Evolutionary conservation across 1,140 invertebrate species (phyloP).

Genomic region (Steinernema feltiae): DNA sequence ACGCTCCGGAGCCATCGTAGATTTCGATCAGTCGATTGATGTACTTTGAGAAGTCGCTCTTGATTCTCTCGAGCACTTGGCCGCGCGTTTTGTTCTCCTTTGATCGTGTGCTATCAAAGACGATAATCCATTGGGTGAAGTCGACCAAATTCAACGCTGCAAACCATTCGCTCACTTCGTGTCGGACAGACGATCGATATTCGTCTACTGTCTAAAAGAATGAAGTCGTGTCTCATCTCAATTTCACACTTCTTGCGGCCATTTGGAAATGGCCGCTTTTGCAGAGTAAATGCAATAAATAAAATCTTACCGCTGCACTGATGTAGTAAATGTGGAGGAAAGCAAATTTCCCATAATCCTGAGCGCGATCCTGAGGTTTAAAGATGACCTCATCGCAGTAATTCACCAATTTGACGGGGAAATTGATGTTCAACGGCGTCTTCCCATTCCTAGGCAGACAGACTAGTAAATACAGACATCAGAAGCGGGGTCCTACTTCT

Average conservation of each 20-base stretch:
- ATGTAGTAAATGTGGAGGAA: slow-evolving; percentile 54
- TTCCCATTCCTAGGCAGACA: slow-evolving; percentile 38
- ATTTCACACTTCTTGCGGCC: no score
- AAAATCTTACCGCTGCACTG: slow-evolving; percentile 28
- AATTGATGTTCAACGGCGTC: slow-evolving; percentile 15
- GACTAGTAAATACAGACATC: neutral
- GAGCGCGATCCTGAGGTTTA: neutral
- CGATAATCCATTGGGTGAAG: slow-evolving; percentile 47
- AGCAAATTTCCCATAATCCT: slow-evolving; percentile 32
- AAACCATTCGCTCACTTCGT: slow-evolving; percentile 51
- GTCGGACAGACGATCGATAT: slow-evolving; percentile 44
- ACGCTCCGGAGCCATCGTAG: neutral
- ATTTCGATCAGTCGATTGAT: slow-evolving; percentile 28
- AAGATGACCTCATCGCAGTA: slow-evolving; percentile 2
- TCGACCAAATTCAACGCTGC: slow-evolving; percentile 40
- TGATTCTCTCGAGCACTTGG: slow-evolving; percentile 45
- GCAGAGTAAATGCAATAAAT: neutral
- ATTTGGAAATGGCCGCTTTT: no score
- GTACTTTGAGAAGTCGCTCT: slow-evolving; percentile 46
- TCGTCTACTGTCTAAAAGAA: slow-evolving; percentile 49
- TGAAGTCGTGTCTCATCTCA: no score
- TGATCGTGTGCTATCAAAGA: slow-evolving; percentile 47
- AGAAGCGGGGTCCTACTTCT: slow-evolving; percentile 12
- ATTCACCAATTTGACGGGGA: slow-evolving; percentile 15
- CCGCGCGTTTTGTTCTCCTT: slow-evolving; percentile 48